These are phyloP conservation scores for Astyanax mexicanus DNA, from an alignment of 2,797 vertebrate species.

Conservation along the genomic window DNA sequence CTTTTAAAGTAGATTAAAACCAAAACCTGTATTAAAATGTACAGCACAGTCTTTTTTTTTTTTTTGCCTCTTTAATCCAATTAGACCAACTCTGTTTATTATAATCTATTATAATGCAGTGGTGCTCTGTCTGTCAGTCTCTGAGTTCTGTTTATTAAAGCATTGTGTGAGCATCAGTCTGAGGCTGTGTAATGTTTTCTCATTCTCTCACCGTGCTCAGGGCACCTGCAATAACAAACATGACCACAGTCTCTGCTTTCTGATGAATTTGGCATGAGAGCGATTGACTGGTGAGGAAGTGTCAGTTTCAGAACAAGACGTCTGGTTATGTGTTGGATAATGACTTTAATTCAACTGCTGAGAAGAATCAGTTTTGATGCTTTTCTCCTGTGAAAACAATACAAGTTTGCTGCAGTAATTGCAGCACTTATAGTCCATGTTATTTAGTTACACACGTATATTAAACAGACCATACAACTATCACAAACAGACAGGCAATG, in stretches of 20 bases:
- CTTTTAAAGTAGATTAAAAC: too few species aligned
- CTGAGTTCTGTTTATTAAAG: neutral
- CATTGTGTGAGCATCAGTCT: neutral
- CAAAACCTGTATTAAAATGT: too few species aligned
- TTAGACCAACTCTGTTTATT: neutral
- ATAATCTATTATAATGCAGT: neutral
- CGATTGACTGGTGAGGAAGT: neutral
- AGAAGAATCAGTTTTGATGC: neutral
- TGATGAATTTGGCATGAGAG: neutral
- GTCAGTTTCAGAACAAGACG: neutral
- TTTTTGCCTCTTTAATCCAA: neutral
- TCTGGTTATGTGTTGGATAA: neutral
- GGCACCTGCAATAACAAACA: constrained; percentile 3
- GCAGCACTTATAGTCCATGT: too few species aligned
- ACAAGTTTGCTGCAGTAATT: neutral
- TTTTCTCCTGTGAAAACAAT: neutral
- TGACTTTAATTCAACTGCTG: neutral
- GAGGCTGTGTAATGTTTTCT: neutral
- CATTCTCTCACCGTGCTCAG: neutral
- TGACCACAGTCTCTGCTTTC: constrained; percentile 1
- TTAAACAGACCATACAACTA: too few species aligned
- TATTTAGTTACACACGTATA: neutral
- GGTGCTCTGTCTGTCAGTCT: neutral
- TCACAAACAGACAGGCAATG: too few species aligned
- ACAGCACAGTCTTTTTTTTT: neutral